Conservation (phyloP, 2,113 vertebrate species). For the Entomyzon cyanotis region DNA sequence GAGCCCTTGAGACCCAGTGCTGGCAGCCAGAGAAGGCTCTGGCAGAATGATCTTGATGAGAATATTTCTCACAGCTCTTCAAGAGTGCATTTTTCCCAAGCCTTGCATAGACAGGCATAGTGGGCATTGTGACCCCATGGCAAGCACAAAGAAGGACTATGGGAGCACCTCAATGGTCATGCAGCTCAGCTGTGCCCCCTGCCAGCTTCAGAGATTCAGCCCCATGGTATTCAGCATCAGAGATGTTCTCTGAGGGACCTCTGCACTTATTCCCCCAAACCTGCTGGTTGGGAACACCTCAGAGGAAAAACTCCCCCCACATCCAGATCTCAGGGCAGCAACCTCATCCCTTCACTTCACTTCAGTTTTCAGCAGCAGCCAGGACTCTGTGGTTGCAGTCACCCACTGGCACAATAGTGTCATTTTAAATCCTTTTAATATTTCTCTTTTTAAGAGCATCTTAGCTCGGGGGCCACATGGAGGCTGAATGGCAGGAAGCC, state of each 20-base stretch:
- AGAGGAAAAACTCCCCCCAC: rapidly evolving
- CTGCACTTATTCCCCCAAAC: not conserved
- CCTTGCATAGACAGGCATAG: not conserved
- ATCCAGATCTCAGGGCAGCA: not conserved
- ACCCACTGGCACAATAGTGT: constrained; percentile 14
- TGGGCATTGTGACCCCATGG: rapidly evolving
- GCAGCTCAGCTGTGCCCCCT: not conserved
- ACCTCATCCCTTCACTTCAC: not conserved
- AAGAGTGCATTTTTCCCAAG: not conserved
- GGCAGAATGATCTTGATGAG: not conserved
- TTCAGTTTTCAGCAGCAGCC: not conserved
- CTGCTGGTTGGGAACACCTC: not conserved
- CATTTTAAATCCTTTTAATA: constrained; percentile 26
- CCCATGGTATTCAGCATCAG: rapidly evolving
- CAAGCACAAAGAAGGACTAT: not conserved
- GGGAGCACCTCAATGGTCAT: not conserved
- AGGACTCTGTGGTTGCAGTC: not conserved
- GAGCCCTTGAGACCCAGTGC: not conserved
- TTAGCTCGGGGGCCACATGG: not conserved
- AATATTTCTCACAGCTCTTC: not conserved
- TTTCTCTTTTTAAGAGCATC: constrained; percentile 6
- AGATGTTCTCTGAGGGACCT: rapidly evolving
- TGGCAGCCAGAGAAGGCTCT: not conserved
- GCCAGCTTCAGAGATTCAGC: not conserved
- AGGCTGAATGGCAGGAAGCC: constrained; percentile 37